Base-by-base conservation (phyloP, 2,888 invertebrate genomes). In the Drosophila antonietae region DNA sequence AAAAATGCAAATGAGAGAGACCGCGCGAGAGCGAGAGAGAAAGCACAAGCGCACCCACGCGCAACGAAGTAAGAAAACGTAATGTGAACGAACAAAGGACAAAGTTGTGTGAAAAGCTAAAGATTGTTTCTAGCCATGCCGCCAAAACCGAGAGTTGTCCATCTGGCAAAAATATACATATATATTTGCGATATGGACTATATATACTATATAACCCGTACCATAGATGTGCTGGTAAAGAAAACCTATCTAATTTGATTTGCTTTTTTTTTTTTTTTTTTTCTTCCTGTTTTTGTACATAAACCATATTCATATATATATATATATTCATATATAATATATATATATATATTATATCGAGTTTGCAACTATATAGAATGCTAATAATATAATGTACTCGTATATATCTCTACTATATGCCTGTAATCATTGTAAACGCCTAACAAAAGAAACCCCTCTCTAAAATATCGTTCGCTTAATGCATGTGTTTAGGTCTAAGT, bases 61-160 rank as follows among this genome's bases (percentile, higher is more conserved):
- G 46, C 23, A 47, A 59, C 28, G 2, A 59, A 59, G 43, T 37
- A 52, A 23, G 8, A 31, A 18, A 41, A 41, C 14, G 23, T 47
- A 9, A 52, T 46, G 52, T 52, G 49, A 33, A 57, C 43, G 53
- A 69, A 57, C 52, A 57, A 57, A 60, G 49, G n/a, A 49, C 20
- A 33, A 12, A 33, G 33, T 7, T 18, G 31, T 18, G 33, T 51
- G 49, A 51, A 51, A 18, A 31, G 12, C 39, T 12, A 62, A 20
- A 33, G 43, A 23, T 28, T 57, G 28, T 51, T 61, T 53, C 53
- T 43, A 59, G 46, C 46, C 59, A 71, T 43, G 58, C 43, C 62
- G 46, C 70, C 49, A 65, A 72, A 20, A 18, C 47, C 51, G 57
- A 58, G 56, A 53, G n/a, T 64, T 71, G 61, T 51, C 62, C 49